Evolutionary conservation across 2,888 invertebrate genomes (phyloP).

Genomic region (Lycia hirtaria): DNA sequence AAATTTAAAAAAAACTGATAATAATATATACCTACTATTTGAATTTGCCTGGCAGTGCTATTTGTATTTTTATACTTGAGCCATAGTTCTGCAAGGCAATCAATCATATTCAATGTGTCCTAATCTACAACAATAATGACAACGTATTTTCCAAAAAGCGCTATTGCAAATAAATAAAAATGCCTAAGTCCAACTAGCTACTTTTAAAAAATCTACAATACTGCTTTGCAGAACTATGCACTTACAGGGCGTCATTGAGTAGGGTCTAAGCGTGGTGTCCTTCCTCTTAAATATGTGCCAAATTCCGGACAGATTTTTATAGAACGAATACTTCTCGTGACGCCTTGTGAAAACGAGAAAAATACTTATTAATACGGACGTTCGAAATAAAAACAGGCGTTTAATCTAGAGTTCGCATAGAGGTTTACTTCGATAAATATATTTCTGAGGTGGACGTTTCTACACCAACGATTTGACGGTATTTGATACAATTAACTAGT

Average conservation of each 20-base stretch:
- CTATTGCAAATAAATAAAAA: not conserved
- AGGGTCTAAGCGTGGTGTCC: slow-evolving; percentile 45
- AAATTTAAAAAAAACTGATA: too few species aligned
- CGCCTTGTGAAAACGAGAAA: slow-evolving; percentile 62
- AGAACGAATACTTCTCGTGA: slow-evolving; percentile 71
- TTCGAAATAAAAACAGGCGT: slow-evolving; percentile 3
- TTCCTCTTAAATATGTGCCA: slow-evolving; percentile 80
- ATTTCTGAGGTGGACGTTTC: too few species aligned
- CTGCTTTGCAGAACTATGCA: slow-evolving; percentile 82
- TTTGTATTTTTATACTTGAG: slow-evolving; percentile 6
- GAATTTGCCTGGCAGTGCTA: slow-evolving; percentile 1
- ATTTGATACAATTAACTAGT: too few species aligned
- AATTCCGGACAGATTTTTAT: slow-evolving; percentile 79
- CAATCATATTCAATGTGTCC: not conserved
- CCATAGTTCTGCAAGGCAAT: slow-evolving; percentile 54
- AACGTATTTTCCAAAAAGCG: not conserved
- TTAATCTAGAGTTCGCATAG: too few species aligned
- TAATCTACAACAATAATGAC: not conserved
- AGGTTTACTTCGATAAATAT: too few species aligned
- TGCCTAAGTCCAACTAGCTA: slow-evolving; percentile 14
- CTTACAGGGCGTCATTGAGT: slow-evolving; percentile 63
- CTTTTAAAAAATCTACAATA: slow-evolving; percentile 33
- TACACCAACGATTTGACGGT: too few species aligned
- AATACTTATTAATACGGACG: slow-evolving; percentile 27
- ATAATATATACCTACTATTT: too few species aligned